These are phyloP conservation scores for Bruchidius siliquastri DNA, from an alignment of 2,888 invertebrate genomes.

Conservation along the genomic window DNA sequence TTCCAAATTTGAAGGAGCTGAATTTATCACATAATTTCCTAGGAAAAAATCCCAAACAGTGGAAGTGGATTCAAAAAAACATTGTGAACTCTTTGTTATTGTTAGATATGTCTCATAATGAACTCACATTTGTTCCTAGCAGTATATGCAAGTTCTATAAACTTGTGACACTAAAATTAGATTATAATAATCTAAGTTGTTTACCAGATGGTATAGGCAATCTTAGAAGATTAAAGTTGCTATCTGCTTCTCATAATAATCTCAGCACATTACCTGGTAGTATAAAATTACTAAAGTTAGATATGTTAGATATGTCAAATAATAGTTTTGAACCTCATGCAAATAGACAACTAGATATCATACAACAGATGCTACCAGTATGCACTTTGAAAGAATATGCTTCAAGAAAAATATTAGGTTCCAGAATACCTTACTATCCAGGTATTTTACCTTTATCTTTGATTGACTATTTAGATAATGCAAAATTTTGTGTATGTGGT, in stretches of 20 bases:
- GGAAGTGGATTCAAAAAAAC: conserved; percentile 63
- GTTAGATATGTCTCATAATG: conserved; percentile 63
- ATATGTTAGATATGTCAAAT: conserved; percentile 54
- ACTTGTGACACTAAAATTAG: conserved; percentile 60
- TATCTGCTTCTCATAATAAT: conserved; percentile 55
- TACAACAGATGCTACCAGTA: conserved; percentile 42
- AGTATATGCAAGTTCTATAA: conserved; percentile 59
- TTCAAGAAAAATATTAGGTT: conserved; percentile 46
- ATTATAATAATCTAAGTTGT: conserved; percentile 55
- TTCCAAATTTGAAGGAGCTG: conserved; percentile 59
- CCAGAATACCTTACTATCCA: conserved; percentile 35
- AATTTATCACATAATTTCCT: conserved; percentile 62
- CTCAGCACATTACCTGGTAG: conserved; percentile 58
- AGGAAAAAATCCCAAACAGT: conserved; percentile 54
- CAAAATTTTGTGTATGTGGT: conserved; percentile 61
- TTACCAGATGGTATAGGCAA: conserved; percentile 66
- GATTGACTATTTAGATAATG: conserved; percentile 57
- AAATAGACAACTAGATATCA: conserved; percentile 15
- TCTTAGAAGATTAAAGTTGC: conserved; percentile 51
- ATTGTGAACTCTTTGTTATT: conserved; percentile 52
- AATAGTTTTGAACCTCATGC: conserved; percentile 50
- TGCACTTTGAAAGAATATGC: conserved; percentile 54
- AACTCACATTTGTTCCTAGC: conserved; percentile 55
- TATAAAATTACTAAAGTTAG: conserved; percentile 52
- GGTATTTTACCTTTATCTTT: conserved; percentile 57